Evolutionary conservation across 2,113 vertebrate genomes (phyloP), one percentile per base, ranked within the genome.

Genomic region (Poeciliopsis retropinna): DNA sequence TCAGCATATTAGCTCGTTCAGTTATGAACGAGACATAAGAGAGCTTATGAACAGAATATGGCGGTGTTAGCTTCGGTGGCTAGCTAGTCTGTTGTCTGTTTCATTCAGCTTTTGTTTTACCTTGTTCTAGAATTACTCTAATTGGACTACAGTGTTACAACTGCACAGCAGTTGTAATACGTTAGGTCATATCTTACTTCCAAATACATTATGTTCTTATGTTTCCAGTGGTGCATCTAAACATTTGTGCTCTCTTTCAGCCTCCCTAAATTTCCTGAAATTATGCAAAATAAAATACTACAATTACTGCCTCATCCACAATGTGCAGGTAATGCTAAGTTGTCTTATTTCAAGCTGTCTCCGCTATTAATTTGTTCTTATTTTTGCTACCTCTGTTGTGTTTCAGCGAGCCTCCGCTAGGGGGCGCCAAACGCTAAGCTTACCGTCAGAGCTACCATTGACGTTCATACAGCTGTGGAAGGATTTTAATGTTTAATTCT

Each of bases 261-360:
- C 97, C 60, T 97, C 94, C 67, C 89, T 98, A 73, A 99, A 99
- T 94, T 99, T 99, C 76, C 85, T 99, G 90, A 99, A 99, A 85
- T 93, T 99, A 80, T 99, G 98, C 93, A 99, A 99, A 93, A 97
- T 96, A 88, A 99, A 99, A 78, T 97, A 96, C 84, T 99, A 99
- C 91, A 99, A 99, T 91, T 99, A 96, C 75, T 98, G 97, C 71
- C 97, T 99, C 79, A 89, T 99, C 92, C 95, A 99, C 91, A 99
- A 96, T 95, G 96, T 99, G 2, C 98, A 99, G 95, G 98, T 98
- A 91, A 94, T n/a, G 8, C 10, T n/a, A 12, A 25, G 0, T 5
- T 31, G 14, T 57, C 51, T 57, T 57, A 25, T n/a, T 57, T 57
- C 17, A 25, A 57, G n/a, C 22, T 10, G 19, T 57, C 51, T 25